Base-by-base conservation (phyloP, 1,140 invertebrate species). In the Meloidogyne hapla region DNA sequence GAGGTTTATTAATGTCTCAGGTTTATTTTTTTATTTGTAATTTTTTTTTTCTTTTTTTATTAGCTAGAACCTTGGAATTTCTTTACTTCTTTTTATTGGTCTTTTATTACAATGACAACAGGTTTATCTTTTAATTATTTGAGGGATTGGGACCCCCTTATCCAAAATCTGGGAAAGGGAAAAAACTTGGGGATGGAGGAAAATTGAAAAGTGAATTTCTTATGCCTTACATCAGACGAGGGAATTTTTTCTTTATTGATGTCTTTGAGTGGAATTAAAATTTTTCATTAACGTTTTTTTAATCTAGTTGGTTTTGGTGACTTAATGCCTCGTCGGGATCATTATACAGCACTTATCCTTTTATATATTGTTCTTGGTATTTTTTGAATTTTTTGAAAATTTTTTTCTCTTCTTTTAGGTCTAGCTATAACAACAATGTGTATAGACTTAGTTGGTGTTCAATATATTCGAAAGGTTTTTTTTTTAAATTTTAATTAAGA, bases 51-150 rank as follows among this genome's bases (percentile, higher is more conserved):
- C 10, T 42, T 45, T n/a, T 28, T 33, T 63, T 33, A 56, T 25
- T 63, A 33, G 48, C n/a, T 25, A 40, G 21, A 25, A 28, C 26
- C 56, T 61, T 33, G 64, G 85, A 84, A 68, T 40, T 86, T 87
- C 69, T 87, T 87, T 70, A 87, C 83, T n/a, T 85, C 84, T 18
- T 86, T 86, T 75, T 86, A 86, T 67, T 86, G 86, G 85, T 83
- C 82, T 61, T 86, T 86, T 77, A 86, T 86, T 42, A 87, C 85
- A 21, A 86, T 86, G 85, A 86, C 85, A 70, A 86, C 85, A 33
- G 85, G 48, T 56, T 21, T 56, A 0, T 56, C n/a, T 56, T 83
- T 66, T 45, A 42, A 40, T 40, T 18, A 61, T 70, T 62, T 38
- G 74, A 9, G n/a, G 10, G 21, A 15, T 28, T 21, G 9, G 33